Conservation (phyloP, 2,113 vertebrate species). For the Mirza zaza region DNA sequence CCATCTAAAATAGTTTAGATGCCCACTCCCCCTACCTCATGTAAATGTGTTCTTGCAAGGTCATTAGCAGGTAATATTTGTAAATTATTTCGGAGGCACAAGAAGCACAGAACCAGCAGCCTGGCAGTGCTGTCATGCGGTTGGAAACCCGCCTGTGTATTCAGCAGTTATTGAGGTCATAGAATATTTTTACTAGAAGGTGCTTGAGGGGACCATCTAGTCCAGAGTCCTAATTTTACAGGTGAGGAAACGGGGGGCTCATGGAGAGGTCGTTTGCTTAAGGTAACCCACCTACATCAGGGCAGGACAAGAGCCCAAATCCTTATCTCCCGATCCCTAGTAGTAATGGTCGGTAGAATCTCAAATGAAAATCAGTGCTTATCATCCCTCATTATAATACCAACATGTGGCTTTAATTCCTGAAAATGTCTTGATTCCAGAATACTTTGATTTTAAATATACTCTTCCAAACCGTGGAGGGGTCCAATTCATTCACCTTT, state of each 20-base stretch:
- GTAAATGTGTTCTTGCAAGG: neutral
- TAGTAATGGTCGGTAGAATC: neutral
- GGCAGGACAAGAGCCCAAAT: neutral
- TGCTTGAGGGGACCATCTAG: neutral
- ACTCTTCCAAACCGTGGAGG: neutral
- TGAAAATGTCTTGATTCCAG: neutral
- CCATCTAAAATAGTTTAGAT: neutral
- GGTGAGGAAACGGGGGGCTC: neutral
- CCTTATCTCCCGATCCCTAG: neutral
- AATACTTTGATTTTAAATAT: conserved; percentile 7
- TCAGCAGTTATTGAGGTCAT: neutral
- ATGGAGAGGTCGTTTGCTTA: neutral
- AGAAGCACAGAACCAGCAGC: neutral
- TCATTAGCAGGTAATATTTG: neutral
- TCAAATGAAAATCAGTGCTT: neutral
- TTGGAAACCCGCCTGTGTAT: neutral
- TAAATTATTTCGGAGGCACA: neutral
- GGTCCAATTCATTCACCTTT: neutral
- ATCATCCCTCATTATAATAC: neutral
- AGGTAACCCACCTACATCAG: neutral
- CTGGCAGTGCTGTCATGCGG: too few species aligned
- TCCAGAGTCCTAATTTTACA: neutral
- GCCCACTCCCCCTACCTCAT: neutral
- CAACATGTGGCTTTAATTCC: neutral
- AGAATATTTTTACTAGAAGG: neutral